These are phyloP conservation scores for Kuschelorhynchus macadamiae DNA, from an alignment of 2,888 invertebrate genomes.

Conservation along the genomic window DNA sequence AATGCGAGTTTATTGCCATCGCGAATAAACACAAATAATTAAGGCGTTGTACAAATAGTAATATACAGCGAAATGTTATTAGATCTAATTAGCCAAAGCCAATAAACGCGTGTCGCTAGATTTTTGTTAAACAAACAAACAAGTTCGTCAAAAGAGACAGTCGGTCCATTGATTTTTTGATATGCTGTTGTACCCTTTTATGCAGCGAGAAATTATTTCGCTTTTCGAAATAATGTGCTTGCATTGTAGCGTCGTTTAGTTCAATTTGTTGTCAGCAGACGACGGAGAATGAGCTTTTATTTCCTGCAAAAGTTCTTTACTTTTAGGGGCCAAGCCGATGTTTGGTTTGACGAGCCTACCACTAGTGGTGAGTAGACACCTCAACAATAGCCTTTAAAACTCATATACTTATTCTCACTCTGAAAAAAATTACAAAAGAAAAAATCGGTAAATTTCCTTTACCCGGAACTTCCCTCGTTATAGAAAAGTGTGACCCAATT, in stretches of 20 bases:
- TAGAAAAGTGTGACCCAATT: too few species aligned
- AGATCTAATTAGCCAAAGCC: conserved; percentile 24
- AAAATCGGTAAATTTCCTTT: too few species aligned
- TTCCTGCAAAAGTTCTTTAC: conserved; percentile 18
- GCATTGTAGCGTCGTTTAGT: too few species aligned
- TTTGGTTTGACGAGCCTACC: conserved; percentile 54
- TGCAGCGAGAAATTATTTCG: background rate
- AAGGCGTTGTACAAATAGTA: conserved; percentile 32
- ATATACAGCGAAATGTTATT: conserved; percentile 40
- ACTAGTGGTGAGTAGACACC: conserved; percentile 45
- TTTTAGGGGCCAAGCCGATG: conserved; percentile 50
- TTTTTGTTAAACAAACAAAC: conserved; percentile 34
- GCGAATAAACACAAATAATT: conserved; percentile 9
- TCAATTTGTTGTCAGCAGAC: too few species aligned
- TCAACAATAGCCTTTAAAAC: background rate
- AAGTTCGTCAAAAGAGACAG: conserved; percentile 19
- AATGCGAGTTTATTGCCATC: too few species aligned
- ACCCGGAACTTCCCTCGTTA: too few species aligned
- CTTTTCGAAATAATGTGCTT: background rate
- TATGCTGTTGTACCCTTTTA: conserved; percentile 3
- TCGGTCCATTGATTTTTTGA: conserved; percentile 36
- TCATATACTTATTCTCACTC: too few species aligned
- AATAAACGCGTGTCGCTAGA: conserved; percentile 22
- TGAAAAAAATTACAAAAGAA: too few species aligned
- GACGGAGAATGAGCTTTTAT: conserved; percentile 37